Percentiles rank a stretch among this genome's conserved stretches.
Conservation (phyloP, 2,888 invertebrate species). For the Dicycla oo region DNA sequence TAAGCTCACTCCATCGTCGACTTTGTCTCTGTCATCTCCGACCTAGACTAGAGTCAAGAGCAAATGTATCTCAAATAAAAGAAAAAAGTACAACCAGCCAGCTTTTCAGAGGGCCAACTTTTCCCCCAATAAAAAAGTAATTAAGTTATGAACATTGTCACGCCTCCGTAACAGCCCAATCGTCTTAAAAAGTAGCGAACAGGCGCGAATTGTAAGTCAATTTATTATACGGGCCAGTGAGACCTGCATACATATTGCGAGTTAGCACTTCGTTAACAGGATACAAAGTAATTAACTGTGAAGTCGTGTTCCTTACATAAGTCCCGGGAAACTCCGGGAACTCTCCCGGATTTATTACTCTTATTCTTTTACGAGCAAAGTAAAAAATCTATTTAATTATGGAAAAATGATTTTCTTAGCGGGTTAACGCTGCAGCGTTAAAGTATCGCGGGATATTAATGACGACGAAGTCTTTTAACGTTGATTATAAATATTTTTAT, state of each 20-base stretch:
- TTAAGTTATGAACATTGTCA: constrained; percentile 50
- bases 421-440: constrained; percentile 33
- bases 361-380: constrained; percentile 72
- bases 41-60: too few relatives aligned
- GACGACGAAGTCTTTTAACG: constrained; percentile 22
- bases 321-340: constrained; percentile 70
- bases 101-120: constrained; percentile 1
- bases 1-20: too few relatives aligned
- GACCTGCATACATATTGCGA: constrained; percentile 77
- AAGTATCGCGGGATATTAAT: constrained; percentile 24
- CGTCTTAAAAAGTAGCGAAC: constrained; percentile 52
- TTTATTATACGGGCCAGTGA: constrained; percentile 68
- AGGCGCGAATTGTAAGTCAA: constrained; percentile 61
- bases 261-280: constrained; percentile 83
- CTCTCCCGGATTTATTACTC: constrained; percentile 74
- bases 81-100: neutral
- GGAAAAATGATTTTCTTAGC: constrained; percentile 64
- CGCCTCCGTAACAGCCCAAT: constrained; percentile 42
- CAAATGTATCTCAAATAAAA: too few relatives aligned
- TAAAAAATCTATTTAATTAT: constrained; percentile 76
- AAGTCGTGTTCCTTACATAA: constrained; percentile 77
- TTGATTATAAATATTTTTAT: constrained; percentile 32
- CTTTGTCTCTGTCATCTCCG: too few relatives aligned
- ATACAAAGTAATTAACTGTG: constrained; percentile 84
- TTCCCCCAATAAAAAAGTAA: constrained; percentile 27